Evolutionary conservation across 2,113 vertebrate genomes (phyloP), one percentile per base, ranked within the genome.

Genomic region (Crotophaga sulcirostris): DNA sequence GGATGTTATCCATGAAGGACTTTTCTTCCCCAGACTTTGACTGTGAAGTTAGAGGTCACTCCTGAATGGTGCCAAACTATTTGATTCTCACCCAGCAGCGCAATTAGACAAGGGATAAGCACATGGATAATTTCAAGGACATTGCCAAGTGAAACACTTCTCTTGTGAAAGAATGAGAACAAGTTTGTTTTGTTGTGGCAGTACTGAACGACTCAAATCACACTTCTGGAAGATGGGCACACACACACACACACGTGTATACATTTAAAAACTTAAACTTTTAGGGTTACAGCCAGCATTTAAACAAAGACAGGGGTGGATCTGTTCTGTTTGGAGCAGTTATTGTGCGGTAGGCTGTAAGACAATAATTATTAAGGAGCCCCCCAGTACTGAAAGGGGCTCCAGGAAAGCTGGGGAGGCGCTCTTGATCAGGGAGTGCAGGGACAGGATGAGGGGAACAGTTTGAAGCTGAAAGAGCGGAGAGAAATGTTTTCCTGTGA

Each of bases 221-320:
- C 26, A 3, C 36, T 31, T 63, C 3, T 28, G 6, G 28, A 26
- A 58, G 49, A 44, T 7, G 8, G 52, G 62, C 36, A 28, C 15
- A 10, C 7, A 7, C 26, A 33, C 13, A 6, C 19, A 4, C 1
- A 2, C 20, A 18, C n/a, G n/a, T n/a, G n/a, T n/a, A n/a, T 9
- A 38, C 10, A 3, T 38, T 69, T 47, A 17, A 49, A 66, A 75
- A 28, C 34, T 19, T 76, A n/a, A 58, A 34, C 12, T 40, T 23
- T 3, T 10, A 12, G 79, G n/a, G 11, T 62, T 38, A 10, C 28
- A 29, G n/a, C 6, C 56, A 40, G 38, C 31, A 29, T 69, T 54
- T 36, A 59, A 52, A 20, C 12, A 20, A 13, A 58, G 44, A 28
- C 2, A 2, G 45, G 29, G 8, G n/a, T 31, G 31, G 40, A 23